Evolutionary conservation across 1,140 invertebrate genomes (phyloP), one percentile per base, ranked within the genome.

Genomic region (Drosophila mojavensis): DNA sequence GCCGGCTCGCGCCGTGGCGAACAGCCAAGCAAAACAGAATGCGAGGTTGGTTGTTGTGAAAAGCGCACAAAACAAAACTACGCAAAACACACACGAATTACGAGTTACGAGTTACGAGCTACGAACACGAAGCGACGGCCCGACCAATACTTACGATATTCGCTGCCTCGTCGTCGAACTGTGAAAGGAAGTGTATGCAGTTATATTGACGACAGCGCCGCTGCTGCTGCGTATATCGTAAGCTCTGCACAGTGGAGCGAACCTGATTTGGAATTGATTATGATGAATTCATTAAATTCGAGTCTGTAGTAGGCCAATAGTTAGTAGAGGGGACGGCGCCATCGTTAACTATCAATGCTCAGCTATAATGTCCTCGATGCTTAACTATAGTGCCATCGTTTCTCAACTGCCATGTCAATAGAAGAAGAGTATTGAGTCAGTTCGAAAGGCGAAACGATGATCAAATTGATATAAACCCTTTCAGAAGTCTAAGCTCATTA

Each of bases 31-130:
- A 88, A 88, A 88, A 88, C 83, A 88, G 84, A 88, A 89, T 88
- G 64, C 80, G 81, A 89, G 78, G 77, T 88, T 81, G 73, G 64
- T 77, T 88, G 84, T 88, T 89, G 83, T 88, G 83, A 85, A 89
- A 68, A 51, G 68, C 36, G 75, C 78, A 76, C 80, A 86, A 85
- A 85, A 66, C 83, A 78, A 78, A 84, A 75, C 56, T 56, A 59
- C 75, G 60, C 60, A 86, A 86, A 79, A 79, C 51, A 54, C 62
- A 50, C 69, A 64, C 51, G 68, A 70, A 30, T 26, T 20, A 48
- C 61, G 59, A 36, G 30, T 68, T 20, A 45, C 61, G 59, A 36
- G 36, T 68, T 20, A 45, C 61, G 59, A 36, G 36, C 72, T 20
- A 50, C 24, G 33, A 39, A 80, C 69, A 56, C 68, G 68, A 58